Conservation (phyloP, 2,113 vertebrate genomes). For the Bos javanicus region DNA sequence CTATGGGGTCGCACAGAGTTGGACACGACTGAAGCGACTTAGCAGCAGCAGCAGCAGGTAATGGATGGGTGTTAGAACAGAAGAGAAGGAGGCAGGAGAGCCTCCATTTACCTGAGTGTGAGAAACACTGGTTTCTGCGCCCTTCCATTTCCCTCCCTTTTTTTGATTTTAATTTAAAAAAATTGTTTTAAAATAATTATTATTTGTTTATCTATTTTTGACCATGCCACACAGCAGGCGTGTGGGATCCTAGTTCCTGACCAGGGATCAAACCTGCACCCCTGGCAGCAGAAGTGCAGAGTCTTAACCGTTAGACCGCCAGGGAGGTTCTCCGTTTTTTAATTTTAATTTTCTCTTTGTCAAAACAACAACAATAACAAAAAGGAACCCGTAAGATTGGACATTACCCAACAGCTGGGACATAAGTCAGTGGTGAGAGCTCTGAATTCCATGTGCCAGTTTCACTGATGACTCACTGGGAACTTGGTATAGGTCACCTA, state of each 20-base stretch:
- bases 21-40: no score
- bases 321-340: background rate
- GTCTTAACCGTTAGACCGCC: background rate
- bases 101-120: background rate
- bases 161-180: background rate
- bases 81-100: background rate
- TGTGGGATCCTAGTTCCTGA: background rate
- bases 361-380: background rate
- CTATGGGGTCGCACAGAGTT: no score
- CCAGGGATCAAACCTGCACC: background rate
- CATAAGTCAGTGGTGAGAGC: background rate
- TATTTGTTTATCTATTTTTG: background rate
- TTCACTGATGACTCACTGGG: background rate
- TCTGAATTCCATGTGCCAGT: background rate
- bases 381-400: background rate
- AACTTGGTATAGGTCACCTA: background rate
- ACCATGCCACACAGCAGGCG: background rate
- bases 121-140: background rate
- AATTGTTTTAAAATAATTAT: background rate
- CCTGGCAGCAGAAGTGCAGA: background rate
- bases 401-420: background rate
- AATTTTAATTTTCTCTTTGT: background rate
- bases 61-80: background rate
- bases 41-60: background rate
- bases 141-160: background rate